Base-by-base conservation (phyloP, 2,113 vertebrate genomes). In the Syngnathus floridae region DNA sequence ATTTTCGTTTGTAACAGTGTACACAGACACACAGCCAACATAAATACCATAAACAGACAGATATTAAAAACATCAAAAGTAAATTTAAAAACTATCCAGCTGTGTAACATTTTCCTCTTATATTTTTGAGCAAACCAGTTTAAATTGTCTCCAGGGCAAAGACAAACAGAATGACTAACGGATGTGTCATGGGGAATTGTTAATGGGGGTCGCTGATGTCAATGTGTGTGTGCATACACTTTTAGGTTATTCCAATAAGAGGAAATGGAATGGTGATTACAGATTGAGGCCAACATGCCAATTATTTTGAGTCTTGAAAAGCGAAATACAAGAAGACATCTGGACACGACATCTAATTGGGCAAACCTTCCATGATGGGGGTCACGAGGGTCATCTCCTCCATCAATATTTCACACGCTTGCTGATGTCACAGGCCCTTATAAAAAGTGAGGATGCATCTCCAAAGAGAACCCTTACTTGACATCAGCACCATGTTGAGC, bases 361-460 rank as follows among this genome's bases (percentile, higher is more conserved):
- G 5, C 19, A 51, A 5, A 43, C 55, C 76, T 71, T 77, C 80
- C 67, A 17, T 54, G 66, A 75, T 8, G 16, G 11, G 65, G 61
- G 66, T 76, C 62, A 62, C 46, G 12, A 19, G 51, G 49, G 67
- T 61, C 70, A 79, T 61, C 48, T 52, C 40, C 19, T 13, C 10
- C 38, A 84, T 89, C 40, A 87, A 89, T 89, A 87, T 87, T 87
- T 88, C 69, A 89, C 68, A 67, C 60, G 37, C 55, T 57, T 17
- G 48, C 75, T 86, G 85, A 88, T 81, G 86, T 84, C 82, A 81
- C n/a, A 60, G 57, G 65, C 35, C 35, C 56, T 45, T 82, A 86
- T 86, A 88, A 81, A 84, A 41, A 68, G 17, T 40, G 10, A 54
- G 21, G 5, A 1, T 51, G 31, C 59, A 3, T 12, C 52, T 16